Evolutionary conservation across 53 echinoderm and acorn worm genomes (phyloP).

Genomic region (Actinopyga echinites): DNA sequence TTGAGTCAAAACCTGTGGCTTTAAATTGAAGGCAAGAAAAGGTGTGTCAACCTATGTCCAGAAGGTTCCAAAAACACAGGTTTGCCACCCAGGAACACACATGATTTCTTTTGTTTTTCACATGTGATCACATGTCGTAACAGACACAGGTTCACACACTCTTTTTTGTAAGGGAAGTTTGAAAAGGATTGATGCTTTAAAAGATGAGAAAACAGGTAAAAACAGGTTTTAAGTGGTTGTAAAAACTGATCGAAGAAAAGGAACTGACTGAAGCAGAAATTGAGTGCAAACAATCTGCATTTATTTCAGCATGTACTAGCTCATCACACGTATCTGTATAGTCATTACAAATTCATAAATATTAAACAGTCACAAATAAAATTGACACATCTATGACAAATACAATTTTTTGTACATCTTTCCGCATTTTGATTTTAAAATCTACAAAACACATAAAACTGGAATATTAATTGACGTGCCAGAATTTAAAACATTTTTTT

Average conservation of each 20-base stretch:
- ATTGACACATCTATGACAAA: constrained; percentile 37
- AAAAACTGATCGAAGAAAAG: background rate
- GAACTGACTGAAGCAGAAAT: background rate
- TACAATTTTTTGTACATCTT: constrained; percentile 38
- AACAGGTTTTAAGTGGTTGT: background rate
- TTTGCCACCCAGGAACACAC: too few relatives aligned
- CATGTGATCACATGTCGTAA: too few relatives aligned
- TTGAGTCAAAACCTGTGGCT: too few relatives aligned
- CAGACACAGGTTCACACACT: too few relatives aligned
- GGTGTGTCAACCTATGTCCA: too few relatives aligned
- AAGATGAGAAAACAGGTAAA: too few relatives aligned
- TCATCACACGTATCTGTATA: constrained; percentile 37
- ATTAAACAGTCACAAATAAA: constrained; percentile 30
- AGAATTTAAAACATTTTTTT: background rate
- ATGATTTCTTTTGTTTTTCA: too few relatives aligned
- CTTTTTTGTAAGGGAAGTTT: too few relatives aligned
- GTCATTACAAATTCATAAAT: constrained; percentile 35
- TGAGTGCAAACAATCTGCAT: constrained; percentile 29
- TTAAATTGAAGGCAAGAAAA: too few relatives aligned
- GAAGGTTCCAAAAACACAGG: too few relatives aligned
- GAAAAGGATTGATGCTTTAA: too few relatives aligned
- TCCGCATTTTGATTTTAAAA: constrained; percentile 20
- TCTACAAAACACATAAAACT: constrained; percentile 35
- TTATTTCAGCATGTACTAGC: constrained; percentile 19
- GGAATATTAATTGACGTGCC: background rate